These are phyloP conservation scores for Trematomus loennbergii DNA, from an alignment of 2,113 vertebrate species.

Conservation along the genomic window DNA sequence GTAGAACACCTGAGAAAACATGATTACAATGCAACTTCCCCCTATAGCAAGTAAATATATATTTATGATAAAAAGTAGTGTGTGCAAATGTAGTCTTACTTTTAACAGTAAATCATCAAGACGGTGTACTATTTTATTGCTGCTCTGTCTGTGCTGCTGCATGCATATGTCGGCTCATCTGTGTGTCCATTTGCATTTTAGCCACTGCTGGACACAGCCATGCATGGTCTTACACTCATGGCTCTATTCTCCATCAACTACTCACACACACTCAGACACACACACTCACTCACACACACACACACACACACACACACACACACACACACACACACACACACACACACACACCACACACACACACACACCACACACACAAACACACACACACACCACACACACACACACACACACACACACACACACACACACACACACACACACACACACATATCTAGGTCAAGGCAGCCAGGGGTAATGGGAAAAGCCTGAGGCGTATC, in stretches of 20 bases:
- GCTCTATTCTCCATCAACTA: constrained; percentile 66
- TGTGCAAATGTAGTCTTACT: background rate
- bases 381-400: constrained; percentile 25
- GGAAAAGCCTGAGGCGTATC: constrained; percentile 82
- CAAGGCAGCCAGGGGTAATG: constrained; percentile 76
- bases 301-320: constrained; percentile 26
- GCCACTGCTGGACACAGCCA: constrained; percentile 45
- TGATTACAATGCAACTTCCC: background rate
- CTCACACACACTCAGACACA: constrained; percentile 22
- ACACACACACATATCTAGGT: constrained; percentile 70
- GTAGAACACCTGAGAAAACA: background rate
- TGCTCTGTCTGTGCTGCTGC: constrained; percentile 1
- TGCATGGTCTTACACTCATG: constrained; percentile 38
- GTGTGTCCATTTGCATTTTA: constrained; percentile 36
- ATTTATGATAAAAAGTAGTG: background rate
- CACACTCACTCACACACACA: constrained; percentile 12
- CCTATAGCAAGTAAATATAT: background rate
- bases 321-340: constrained; percentile 12
- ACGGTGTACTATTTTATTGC: background rate
- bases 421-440: constrained; percentile 37
- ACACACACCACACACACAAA: constrained; percentile 11
- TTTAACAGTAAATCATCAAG: background rate
- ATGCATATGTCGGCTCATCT: constrained; percentile 10
- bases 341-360: constrained; percentile 28
- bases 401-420: constrained; percentile 20